Percentiles rank a stretch among this genome's conserved stretches.
These are phyloP conservation scores for Aphidius gifuensis DNA, from an alignment of 1,140 invertebrate species.

Conservation along the genomic window DNA sequence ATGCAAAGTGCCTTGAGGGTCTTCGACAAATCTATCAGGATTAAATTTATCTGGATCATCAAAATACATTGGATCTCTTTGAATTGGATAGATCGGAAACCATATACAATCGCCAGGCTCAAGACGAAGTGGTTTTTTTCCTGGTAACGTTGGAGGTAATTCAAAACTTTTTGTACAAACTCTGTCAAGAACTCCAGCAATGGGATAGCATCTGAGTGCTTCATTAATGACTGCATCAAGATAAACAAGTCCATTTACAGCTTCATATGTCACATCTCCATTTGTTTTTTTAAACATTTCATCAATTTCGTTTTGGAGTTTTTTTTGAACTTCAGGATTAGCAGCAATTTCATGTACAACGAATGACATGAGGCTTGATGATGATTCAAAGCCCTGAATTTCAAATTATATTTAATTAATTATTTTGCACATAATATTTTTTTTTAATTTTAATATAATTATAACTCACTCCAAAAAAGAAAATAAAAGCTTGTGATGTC, in stretches of 20 bases:
- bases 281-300: constrained; percentile 42
- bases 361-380: constrained; percentile 46
- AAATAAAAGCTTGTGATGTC: constrained; percentile 1
- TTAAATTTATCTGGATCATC: constrained; percentile 57
- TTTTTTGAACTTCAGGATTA: constrained; percentile 58
- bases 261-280: constrained; percentile 46
- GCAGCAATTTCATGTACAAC: constrained; percentile 53
- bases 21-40: constrained; percentile 59
- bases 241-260: constrained; percentile 47
- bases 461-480: constrained; percentile 22
- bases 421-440: too few relatives aligned
- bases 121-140: constrained; percentile 4
- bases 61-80: constrained; percentile 55
- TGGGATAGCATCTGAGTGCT: constrained; percentile 59
- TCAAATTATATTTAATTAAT: too few relatives aligned
- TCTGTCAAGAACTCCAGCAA: constrained; percentile 49
- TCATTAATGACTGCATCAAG: constrained; percentile 56
- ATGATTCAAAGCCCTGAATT: constrained; percentile 47
- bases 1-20: constrained; percentile 37
- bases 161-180: constrained; percentile 52
- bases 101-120: constrained; percentile 20
- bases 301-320: constrained; percentile 58
- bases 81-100: constrained; percentile 50
- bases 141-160: constrained; percentile 21
- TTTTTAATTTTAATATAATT: too few relatives aligned